A percentile compares a stretch with the other conserved stretches of the same genome.
These are phyloP conservation scores for Lepus timidus DNA, from an alignment of 2,113 vertebrate genomes.

Conservation along the genomic window DNA sequence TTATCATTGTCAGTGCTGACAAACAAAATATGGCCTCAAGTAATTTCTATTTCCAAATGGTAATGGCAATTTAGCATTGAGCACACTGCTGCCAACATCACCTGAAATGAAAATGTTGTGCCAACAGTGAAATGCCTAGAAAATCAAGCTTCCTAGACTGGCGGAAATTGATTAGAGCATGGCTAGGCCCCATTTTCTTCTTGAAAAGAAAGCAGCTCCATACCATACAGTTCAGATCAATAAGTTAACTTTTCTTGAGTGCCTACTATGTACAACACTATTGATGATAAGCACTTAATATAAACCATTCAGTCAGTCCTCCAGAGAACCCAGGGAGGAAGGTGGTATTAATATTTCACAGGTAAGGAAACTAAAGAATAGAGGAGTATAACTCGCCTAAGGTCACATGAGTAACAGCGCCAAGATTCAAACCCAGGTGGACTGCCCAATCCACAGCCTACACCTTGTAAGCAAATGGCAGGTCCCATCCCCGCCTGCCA, in stretches of 20 bases:
- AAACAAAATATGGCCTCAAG: slow-evolving; percentile 33
- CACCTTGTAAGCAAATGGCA: not conserved
- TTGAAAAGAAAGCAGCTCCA: slow-evolving; percentile 4
- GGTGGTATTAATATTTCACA: not conserved
- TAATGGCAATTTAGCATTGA: not conserved
- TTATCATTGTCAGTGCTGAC: not conserved
- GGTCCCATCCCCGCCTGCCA: not conserved
- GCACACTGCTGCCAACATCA: not conserved
- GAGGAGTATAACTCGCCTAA: not conserved
- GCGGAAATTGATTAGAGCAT: not conserved
- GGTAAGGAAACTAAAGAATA: slow-evolving; percentile 43
- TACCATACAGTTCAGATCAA: not conserved
- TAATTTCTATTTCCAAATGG: not conserved
- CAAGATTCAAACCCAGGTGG: slow-evolving; percentile 17
- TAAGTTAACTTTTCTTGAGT: slow-evolving; percentile 19
- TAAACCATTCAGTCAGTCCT: not conserved
- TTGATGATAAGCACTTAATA: not conserved
- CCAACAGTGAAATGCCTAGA: slow-evolving; percentile 20
- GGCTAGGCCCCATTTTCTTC: not conserved
- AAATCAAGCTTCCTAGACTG: slow-evolving; percentile 16
- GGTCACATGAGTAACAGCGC: not conserved
- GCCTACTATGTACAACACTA: not conserved
- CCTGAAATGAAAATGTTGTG: slow-evolving; percentile 12
- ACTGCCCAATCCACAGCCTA: not conserved
- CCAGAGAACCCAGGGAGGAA: not conserved